Evolutionary conservation across 2,113 vertebrate species (phyloP), one percentile per base, ranked within the genome.

Genomic region (Salvelinus namaycush): DNA sequence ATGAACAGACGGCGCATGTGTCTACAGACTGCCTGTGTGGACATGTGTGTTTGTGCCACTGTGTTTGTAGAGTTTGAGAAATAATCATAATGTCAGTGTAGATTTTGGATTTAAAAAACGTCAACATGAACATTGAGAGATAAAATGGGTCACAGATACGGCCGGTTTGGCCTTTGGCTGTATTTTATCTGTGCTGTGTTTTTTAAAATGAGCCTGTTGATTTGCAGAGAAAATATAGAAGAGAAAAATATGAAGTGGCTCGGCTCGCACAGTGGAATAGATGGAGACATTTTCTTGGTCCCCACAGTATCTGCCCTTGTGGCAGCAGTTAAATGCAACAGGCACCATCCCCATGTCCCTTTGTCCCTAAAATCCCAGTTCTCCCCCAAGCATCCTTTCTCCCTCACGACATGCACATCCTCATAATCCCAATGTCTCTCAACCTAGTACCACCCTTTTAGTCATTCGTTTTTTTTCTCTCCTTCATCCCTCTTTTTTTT

Each of bases 321-420:
- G 84, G 83, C 83, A 84, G 82, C 73, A 70, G 82, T 80, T 81
- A 70, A 83, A 89, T 91, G 82, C 89, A 91, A 89, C 76, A 91
- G 95, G 95, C 96, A 79, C 85, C 73, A 79, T 20, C 0, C 0
- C 29, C 79, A 76, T 68, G 73, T 68, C 75, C 76, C 67, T 62
- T 78, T 81, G 59, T 77, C 24, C 31, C 27, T 72, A 49, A 34
- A 16, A 62, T 62, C 66, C 39, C 44, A 18, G 34, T 54, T 71
- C 14, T 59, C 44, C 18, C 1, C 26, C 39, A 24, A 8, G 78
- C 70, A 78, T 76, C 83, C 57, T 70, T 76, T 76, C 83, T 12
- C 27, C 44, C 26, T 11, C 48, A 11, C 16, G 14, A 68, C 31
- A 20, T 8, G 31, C 65, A 67, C 65, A 31, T 76, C 12, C 79